Percentiles rank a stretch among this genome's conserved stretches.
phyloP scores from a whole-genome alignment of 2,797 vertebrate genomes.

The Rallus crepitans region DNA sequence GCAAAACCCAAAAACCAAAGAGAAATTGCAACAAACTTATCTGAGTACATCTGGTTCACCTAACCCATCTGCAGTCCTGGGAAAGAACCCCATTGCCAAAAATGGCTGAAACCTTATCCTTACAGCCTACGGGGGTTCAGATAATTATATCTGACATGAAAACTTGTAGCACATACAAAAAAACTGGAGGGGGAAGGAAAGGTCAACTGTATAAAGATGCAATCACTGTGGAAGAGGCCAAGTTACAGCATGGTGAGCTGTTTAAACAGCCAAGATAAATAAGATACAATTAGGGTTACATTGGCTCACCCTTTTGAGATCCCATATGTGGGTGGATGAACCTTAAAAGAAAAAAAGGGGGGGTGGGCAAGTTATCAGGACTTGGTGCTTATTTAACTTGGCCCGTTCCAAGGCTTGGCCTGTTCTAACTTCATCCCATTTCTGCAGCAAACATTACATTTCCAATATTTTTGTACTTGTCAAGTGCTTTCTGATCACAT shows the following conservation, averaged over 20 bases:
- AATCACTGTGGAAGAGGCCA: slow-evolving; percentile 57
- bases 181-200: slow-evolving; percentile 66
- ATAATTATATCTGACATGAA: slow-evolving; percentile 74
- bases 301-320: slow-evolving; percentile 64
- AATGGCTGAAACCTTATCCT: slow-evolving; percentile 71
- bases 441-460: slow-evolving; percentile 49
- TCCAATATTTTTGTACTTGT: slow-evolving; percentile 56
- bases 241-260: slow-evolving; percentile 61
- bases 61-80: slow-evolving; percentile 66
- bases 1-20: slow-evolving; percentile 33
- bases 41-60: slow-evolving; percentile 70
- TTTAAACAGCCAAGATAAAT: slow-evolving; percentile 68
- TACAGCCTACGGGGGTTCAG: slow-evolving; percentile 67
- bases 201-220: slow-evolving; percentile 70
- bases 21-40: slow-evolving; percentile 63
- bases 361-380: slow-evolving; percentile 34
- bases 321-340: slow-evolving; percentile 48
- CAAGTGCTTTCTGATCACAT: slow-evolving; percentile 59
- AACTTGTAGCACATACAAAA: slow-evolving; percentile 71
- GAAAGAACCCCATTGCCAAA: slow-evolving; percentile 67
- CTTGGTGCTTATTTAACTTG: slow-evolving; percentile 67
- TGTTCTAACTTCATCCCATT: slow-evolving; percentile 45
- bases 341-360: neutral
- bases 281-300: slow-evolving; percentile 63
- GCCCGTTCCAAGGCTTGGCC: slow-evolving; percentile 37